Percentiles rank a stretch among this genome's conserved stretches.
Evolutionary conservation across 2,797 vertebrate genomes (phyloP).

Genomic region (Chrysocyon brachyurus): DNA sequence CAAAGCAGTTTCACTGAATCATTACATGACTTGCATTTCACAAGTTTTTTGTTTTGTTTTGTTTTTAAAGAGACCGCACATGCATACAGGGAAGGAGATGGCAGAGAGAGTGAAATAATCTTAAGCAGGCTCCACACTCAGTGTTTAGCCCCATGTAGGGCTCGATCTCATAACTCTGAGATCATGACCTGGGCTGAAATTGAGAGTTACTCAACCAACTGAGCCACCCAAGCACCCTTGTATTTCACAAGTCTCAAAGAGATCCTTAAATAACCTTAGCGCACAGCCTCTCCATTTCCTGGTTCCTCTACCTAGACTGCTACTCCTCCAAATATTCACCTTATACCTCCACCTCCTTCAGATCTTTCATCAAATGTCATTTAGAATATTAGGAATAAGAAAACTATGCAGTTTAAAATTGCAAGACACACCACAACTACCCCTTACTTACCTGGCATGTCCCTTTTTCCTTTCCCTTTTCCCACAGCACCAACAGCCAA

Average conservation of each 20-base stretch:
- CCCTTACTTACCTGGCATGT: background rate
- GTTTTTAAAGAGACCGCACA: background rate
- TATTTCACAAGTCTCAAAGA: background rate
- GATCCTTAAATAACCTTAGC: background rate
- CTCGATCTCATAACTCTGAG: background rate
- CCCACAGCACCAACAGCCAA: background rate
- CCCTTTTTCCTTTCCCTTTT: background rate
- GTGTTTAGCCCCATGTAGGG: background rate
- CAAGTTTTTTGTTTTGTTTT: background rate
- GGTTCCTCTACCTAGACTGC: background rate
- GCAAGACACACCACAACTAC: background rate
- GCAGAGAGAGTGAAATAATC: background rate
- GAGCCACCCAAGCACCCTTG: background rate
- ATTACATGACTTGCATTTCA: background rate
- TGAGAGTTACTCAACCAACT: background rate
- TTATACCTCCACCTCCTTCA: background rate
- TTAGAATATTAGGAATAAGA: background rate
- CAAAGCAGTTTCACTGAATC: background rate
- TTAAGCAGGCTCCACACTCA: background rate
- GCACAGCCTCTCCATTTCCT: background rate
- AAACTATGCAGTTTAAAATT: background rate
- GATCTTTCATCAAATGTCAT: background rate
- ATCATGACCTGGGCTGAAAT: background rate
- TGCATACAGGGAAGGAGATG: background rate
- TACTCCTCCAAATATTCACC: background rate